Percentiles rank a stretch among this genome's conserved stretches.
Evolutionary conservation across 2,888 invertebrate species (phyloP).

Genomic region (Miltochrista miniata): DNA sequence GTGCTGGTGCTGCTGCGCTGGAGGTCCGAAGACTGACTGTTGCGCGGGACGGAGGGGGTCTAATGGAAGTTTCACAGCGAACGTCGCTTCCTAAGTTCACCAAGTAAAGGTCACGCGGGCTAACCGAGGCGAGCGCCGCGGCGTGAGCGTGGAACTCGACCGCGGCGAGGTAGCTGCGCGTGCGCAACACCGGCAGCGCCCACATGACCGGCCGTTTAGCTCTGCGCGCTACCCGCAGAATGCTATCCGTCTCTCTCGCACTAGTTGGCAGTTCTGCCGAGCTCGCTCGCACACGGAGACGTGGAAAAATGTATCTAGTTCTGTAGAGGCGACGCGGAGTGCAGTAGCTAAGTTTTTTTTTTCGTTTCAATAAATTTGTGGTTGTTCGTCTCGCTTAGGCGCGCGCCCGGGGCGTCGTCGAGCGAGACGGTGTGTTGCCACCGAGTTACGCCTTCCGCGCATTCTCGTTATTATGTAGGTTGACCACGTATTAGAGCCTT

Average conservation of each 20-base stretch:
- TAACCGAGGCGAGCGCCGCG: constrained; percentile 77
- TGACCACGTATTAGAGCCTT: constrained; percentile 78
- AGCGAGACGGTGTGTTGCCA: constrained; percentile 76
- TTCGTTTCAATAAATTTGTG: constrained; percentile 83
- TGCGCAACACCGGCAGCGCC: constrained; percentile 83
- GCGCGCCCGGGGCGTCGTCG: constrained; percentile 74
- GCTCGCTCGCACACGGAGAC: constrained; percentile 66
- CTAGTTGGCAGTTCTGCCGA: constrained; percentile 23
- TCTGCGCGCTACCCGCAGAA: constrained; percentile 57
- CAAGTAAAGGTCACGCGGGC: constrained; percentile 81
- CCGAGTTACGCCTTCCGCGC: constrained; percentile 83
- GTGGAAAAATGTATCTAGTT: constrained; percentile 84
- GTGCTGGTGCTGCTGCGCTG: constrained; percentile 61
- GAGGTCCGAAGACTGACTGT: constrained; percentile 58
- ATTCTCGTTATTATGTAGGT: constrained; percentile 81
- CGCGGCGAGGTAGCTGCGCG: constrained; percentile 77
- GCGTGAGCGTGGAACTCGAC: constrained; percentile 77
- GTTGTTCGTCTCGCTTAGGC: constrained; percentile 80
- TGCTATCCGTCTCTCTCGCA: constrained; percentile 55
- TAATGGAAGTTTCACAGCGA: constrained; percentile 79
- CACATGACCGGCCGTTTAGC: constrained; percentile 78
- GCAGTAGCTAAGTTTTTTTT: constrained; percentile 80
- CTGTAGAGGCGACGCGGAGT: constrained; percentile 81
- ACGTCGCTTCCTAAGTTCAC: constrained; percentile 83
- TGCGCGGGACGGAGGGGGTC: constrained; percentile 73